Evolutionary conservation across 1,140 invertebrate species (phyloP).

Genomic region (Teleopsis dalmanni): DNA sequence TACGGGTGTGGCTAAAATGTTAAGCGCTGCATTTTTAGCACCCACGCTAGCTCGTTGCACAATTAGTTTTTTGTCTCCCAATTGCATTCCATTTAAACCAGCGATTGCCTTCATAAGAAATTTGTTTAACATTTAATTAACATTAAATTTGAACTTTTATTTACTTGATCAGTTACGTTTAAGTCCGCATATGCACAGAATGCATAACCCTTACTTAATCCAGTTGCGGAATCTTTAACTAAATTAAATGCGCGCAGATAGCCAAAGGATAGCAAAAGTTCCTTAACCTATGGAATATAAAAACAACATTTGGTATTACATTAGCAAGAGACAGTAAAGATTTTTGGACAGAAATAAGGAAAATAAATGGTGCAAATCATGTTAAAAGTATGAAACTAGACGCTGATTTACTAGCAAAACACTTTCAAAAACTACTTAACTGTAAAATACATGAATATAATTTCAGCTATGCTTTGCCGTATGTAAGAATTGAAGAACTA

Average conservation of each 20-base stretch:
- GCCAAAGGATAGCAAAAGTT: conserved; percentile 93
- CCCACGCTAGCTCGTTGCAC: conserved; percentile 95
- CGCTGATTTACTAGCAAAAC: no score
- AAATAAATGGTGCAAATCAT: no score
- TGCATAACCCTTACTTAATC: conserved; percentile 96
- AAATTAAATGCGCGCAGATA: conserved; percentile 96
- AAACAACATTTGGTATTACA: not conserved
- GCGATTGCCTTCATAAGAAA: conserved; percentile 73
- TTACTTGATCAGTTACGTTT: conserved; percentile 92
- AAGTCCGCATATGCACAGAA: conserved; percentile 99
- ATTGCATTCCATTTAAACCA: conserved; percentile 97
- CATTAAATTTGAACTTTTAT: conserved; percentile 7
- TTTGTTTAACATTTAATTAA: not conserved
- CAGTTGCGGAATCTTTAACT: conserved; percentile 96
- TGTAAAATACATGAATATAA: no score
- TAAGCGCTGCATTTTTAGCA: conserved; percentile 82
- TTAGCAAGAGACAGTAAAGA: no score
- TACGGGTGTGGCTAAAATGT: conserved; percentile 69
- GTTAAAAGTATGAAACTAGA: no score
- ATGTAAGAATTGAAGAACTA: no score
- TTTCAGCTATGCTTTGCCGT: no score
- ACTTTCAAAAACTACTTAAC: no score
- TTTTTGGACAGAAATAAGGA: no score
- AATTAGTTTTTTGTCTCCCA: conserved; percentile 97
- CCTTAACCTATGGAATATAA: conserved; percentile 77